Evolutionary conservation across 2,113 vertebrate genomes (phyloP), one percentile per base, ranked within the genome.

Genomic region (Sylvilagus bachmani): DNA sequence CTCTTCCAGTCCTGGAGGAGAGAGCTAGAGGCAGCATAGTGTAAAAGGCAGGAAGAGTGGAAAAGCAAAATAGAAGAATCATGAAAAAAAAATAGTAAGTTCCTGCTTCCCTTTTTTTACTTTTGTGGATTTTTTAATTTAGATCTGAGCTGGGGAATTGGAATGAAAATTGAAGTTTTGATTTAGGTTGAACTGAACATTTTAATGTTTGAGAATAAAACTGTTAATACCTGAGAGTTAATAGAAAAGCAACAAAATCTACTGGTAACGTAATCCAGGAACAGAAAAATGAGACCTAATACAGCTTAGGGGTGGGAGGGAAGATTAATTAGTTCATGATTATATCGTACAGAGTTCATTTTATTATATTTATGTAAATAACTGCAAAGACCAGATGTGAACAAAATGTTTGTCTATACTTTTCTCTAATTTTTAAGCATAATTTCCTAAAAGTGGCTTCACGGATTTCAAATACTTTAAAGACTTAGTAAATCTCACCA

Each of bases 401-500:
- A 36, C 29, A 67, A 49, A 78, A 33, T 79, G 33, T 89, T 78
- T 89, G 44, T 67, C 62, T 14, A 21, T 38, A 66, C 77, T 66
- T 78, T 38, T 51, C 73, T 89, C 66, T 78, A 75, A 88, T 61
- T 74, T 19, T 87, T 86, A 62, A 64, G 31, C 58, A 24, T 74
- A 64, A 58, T 66, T 88, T 51, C 13, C 71, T 5, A 77, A 38
- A 77, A 88, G 22, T 51, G 12, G 38, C 22, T 61, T 66, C 58
- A 49, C 29, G 71, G 53, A 86, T 10, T 74, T 49, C 77, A 71
- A 77, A 64, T 29, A 51, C 77, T 88, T 88, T 77, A 88, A 87
- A 77, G 38, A 77, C 22, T 51, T 88, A 64, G 49, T 33, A 38
- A 3, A 29, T 86, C 17, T 71, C 71, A 69, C 67, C 25, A 73